Evolutionary conservation across 2,888 invertebrate genomes (phyloP), one percentile per base, ranked within the genome.

Genomic region (Hanleya hanleyi): DNA sequence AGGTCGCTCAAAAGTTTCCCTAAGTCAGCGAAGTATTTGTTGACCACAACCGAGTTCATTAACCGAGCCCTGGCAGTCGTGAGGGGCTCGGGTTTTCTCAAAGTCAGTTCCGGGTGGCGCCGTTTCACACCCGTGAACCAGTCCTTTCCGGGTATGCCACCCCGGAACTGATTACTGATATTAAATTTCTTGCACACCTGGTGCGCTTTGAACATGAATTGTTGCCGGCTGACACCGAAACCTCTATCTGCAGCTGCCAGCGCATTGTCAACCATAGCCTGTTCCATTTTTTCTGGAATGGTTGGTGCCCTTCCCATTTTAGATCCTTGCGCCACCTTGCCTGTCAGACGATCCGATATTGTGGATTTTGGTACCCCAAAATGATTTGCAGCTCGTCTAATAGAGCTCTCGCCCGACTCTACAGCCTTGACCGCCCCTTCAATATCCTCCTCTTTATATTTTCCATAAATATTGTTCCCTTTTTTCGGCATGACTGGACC

Each of bases 81-180:
- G n/a, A n/a, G n/a, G n/a, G n/a, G n/a, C n/a, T n/a, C n/a, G n/a
- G n/a, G n/a, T n/a, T n/a, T n/a, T 32, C 78, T 67, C 26, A 76
- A n/a, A 4, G 38, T 64, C 1, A 77, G 18, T 62, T 78, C 76
- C 32, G 69, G 69, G 32, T 77, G 73, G 1, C 76, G 47, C 33
- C 70, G 73, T 29, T 73, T 9, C 35, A 79, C 74, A 0, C 75
- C 69, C 9, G 61, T 22, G 0, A 73, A 5, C 79, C 75, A 77
- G 57, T 75, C 72, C 41, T 75, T 77, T 12, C 75, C 77, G 12
- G 79, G 74, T n/a, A 74, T 66, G 0, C 73, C 71, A 62, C 76
- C 76, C 33, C 50, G 37, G 64, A 78, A 78, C 0, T 70, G 70
- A 12, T 71, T 74, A 37, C 62, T 72, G 12, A 76, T 32, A 18